Percentiles rank a stretch among this genome's conserved stretches.
Conservation (phyloP, 2,888 invertebrate species). For the Acanthococcus lagerstroemiae region DNA sequence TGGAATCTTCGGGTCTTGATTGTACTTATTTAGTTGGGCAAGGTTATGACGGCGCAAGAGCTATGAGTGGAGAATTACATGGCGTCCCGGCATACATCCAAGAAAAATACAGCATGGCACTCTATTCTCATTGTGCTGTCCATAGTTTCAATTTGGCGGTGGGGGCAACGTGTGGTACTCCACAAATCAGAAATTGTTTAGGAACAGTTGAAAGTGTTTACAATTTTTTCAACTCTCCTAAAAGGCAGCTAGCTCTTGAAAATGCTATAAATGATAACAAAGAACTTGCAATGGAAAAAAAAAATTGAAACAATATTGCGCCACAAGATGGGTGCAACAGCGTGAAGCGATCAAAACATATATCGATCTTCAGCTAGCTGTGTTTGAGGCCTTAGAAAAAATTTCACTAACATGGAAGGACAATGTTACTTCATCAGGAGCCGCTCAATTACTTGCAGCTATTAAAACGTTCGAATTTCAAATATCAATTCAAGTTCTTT, state of each 20-base stretch:
- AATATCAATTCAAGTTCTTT: neutral
- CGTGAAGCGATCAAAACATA: neutral
- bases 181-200: slow-evolving; percentile 8
- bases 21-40: slow-evolving; percentile 16
- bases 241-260: neutral
- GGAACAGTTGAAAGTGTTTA: slow-evolving; percentile 10
- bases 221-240: slow-evolving; percentile 23
- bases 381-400: slow-evolving; percentile 12
- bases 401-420: neutral
- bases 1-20: neutral
- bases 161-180: neutral
- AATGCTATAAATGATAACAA: neutral
- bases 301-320: slow-evolving; percentile 10
- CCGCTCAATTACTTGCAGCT: slow-evolving; percentile 3
- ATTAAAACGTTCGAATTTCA: slow-evolving; percentile 6
- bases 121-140: slow-evolving; percentile 8
- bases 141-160: slow-evolving; percentile 15
- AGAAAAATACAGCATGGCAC: slow-evolving; percentile 5
- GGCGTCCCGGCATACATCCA: slow-evolving; percentile 9
- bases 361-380: neutral
- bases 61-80: slow-evolving; percentile 6
- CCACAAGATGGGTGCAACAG: slow-evolving; percentile 10
- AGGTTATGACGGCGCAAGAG: slow-evolving; percentile 26
- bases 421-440: neutral
- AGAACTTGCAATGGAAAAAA: neutral